Evolutionary conservation across 2,113 vertebrate species (phyloP).

Genomic region (Furnarius figulus): DNA sequence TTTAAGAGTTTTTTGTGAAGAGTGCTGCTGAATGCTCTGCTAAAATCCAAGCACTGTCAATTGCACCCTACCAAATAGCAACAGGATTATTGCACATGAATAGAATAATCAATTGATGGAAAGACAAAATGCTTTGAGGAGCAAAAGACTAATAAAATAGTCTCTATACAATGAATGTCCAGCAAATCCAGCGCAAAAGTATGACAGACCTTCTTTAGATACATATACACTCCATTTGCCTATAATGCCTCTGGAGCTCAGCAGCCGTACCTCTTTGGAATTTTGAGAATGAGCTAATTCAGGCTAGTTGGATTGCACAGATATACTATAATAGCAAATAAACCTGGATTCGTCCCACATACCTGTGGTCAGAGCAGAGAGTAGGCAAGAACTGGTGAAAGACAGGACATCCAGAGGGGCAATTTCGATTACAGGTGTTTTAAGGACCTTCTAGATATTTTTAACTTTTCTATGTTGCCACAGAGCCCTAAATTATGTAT

Average conservation of each 20-base stretch:
- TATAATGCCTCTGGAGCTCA: neutral
- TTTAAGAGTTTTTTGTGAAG: neutral
- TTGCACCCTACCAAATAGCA: neutral
- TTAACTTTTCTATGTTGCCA: neutral
- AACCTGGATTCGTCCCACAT: neutral
- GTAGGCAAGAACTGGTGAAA: neutral
- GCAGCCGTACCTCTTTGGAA: neutral
- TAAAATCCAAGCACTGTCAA: neutral
- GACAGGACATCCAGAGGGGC: neutral
- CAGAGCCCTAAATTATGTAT: neutral
- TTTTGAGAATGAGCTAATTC: neutral
- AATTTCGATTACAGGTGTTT: neutral
- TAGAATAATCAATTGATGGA: neutral
- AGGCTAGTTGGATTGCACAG: neutral
- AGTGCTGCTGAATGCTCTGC: neutral
- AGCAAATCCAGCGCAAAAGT: neutral
- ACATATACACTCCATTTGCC: neutral
- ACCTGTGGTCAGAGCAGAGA: neutral
- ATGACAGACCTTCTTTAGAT: neutral
- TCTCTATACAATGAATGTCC: neutral
- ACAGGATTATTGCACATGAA: neutral
- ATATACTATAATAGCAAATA: neutral
- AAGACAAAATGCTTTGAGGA: neutral
- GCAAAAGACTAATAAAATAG: neutral
- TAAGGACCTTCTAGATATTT: neutral